Evolutionary conservation across 2,797 vertebrate species (phyloP), one percentile per base, ranked within the genome.

Genomic region (Acanthurus lineatus): DNA sequence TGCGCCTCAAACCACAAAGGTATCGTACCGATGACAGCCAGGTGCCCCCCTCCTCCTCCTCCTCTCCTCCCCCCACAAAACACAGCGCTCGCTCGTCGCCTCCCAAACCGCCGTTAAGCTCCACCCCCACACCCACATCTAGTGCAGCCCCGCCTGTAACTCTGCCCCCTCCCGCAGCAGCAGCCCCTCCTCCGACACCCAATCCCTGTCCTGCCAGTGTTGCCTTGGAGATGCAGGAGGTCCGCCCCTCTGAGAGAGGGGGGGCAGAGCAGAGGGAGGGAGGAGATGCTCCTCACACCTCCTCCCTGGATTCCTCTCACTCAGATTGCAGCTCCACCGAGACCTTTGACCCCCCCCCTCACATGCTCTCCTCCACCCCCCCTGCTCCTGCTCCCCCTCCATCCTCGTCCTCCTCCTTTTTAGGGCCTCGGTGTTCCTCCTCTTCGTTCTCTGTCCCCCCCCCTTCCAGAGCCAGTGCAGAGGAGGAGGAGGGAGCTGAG

Each of bases 1-100:
- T 83, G 93, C 97, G 97, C 51, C 96, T 99, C 83, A 99, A 99
- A 95, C 98, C 98, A 48, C 98, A 99, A 94, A 96, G 98, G 94
- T 99, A 99, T 76, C 96, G 97, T 91, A 98, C 98, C 6, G 98
- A 99, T 83, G 98, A 99, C 69, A 96, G 96, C 86, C 96, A 97
- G 71, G 74, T 57, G 2, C 67, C 81, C 60, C 67, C 81, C 60
- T 67, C 75, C 32, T 68, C 73, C 11, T 35, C 65, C 22, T 72
- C 79, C 19, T 45, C 83, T 47, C 69, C 61, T 91, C 91, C 91
- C 73, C 87, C 60, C 8, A 81, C 96, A 90, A 96, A 97, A 91
- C 91, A 87, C 44, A 83, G 71, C 25, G 47, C 88, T 72, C 89
- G 85, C 58, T 75, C 82, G 5, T 62, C 81, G 77, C 95, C 95